Conservation (phyloP, 2,797 vertebrate species). For the Lophotriccus pileatus region DNA sequence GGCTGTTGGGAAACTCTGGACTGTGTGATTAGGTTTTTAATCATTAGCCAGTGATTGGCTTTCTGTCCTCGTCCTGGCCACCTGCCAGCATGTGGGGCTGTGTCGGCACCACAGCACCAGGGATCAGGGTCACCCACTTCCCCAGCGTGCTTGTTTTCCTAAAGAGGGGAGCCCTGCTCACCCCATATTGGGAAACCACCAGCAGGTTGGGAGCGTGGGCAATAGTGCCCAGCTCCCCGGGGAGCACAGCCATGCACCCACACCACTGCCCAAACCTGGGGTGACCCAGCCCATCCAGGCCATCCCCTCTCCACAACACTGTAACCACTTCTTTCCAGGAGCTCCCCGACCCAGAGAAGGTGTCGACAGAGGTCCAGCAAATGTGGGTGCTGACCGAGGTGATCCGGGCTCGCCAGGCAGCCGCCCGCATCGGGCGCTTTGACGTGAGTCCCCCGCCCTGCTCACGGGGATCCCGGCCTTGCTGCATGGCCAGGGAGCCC, state of each 20-base stretch:
- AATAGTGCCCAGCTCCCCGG: neutral
- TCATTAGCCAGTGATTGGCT: neutral
- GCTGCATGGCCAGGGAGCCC: neutral
- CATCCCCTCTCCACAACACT: accelerated
- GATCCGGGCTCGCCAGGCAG: constrained; percentile 87
- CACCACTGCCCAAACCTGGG: accelerated
- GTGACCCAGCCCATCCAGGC: accelerated
- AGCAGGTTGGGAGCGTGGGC: accelerated
- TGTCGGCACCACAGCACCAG: accelerated
- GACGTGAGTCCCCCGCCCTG: constrained; percentile 80
- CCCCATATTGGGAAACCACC: neutral
- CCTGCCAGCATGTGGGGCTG: neutral
- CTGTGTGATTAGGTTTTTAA: neutral
- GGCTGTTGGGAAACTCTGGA: constrained; percentile 6
- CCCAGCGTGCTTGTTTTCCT: neutral
- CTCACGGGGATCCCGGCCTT: accelerated
- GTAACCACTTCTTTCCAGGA: constrained; percentile 75
- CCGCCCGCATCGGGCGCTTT: constrained; percentile 89
- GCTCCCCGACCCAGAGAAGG: constrained; percentile 85
- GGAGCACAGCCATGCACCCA: neutral
- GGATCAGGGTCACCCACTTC: neutral
- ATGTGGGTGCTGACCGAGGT: constrained; percentile 97
- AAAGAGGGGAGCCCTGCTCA: neutral
- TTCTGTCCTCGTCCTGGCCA: neutral
- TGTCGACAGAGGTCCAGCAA: constrained; percentile 92